Evolutionary conservation across 2,888 invertebrate genomes (phyloP).

Genomic region (Therioaphis trifolii): DNA sequence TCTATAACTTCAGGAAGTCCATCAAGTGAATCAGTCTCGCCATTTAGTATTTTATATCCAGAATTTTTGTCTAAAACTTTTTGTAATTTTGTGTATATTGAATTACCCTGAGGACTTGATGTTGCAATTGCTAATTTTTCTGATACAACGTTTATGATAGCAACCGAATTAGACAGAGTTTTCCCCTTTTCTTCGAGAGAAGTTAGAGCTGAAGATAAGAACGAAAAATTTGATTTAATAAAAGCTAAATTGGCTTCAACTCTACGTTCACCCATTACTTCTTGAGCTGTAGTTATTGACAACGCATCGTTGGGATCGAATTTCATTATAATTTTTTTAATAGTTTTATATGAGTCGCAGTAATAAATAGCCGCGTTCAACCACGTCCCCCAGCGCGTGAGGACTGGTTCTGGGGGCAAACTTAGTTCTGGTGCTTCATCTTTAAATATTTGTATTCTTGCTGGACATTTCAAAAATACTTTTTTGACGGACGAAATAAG

Average conservation of each 20-base stretch:
- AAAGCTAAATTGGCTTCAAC: conserved; percentile 30
- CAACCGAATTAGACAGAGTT: not conserved
- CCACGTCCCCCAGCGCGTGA: conserved; percentile 63
- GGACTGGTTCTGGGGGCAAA: conserved; percentile 60
- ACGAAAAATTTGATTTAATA: conserved; percentile 33
- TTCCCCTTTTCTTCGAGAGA: conserved; percentile 41
- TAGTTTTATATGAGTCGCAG: not conserved
- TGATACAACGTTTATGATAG: not conserved
- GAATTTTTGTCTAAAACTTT: conserved; percentile 11
- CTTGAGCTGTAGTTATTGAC: not conserved
- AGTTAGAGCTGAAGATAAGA: conserved; percentile 19
- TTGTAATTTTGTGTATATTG: conserved; percentile 1
- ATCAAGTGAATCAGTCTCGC: not conserved
- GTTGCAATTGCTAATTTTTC: conserved; percentile 6
- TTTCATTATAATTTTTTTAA: conserved; percentile 24
- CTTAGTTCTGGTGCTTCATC: conserved; percentile 38
- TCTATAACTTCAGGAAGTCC: conserved; percentile 7
- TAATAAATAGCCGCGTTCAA: conserved; percentile 47
- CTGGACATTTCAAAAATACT: conserved; percentile 50
- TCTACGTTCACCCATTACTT: not conserved
- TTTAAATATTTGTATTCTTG: conserved; percentile 50
- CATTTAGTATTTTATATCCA: conserved; percentile 5
- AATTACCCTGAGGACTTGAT: not conserved
- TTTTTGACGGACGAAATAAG: conserved; percentile 38
- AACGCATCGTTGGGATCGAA: not conserved